Base-by-base conservation (phyloP, 1,140 invertebrate genomes). In the Drosophila littoralis region DNA sequence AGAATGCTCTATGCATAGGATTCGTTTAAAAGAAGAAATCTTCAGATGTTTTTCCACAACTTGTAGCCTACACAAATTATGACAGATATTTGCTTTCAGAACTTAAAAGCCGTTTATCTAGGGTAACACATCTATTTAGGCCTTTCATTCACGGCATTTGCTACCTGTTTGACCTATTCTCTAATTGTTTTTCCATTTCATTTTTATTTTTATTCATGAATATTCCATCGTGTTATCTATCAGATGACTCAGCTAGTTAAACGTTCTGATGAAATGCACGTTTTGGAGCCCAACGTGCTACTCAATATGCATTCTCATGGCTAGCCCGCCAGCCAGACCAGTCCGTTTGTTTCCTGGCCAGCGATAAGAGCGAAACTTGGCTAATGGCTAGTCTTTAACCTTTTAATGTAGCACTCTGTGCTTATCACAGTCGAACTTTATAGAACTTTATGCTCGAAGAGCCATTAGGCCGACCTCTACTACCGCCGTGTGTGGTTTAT, bases 351-450 rank as follows among this genome's bases (percentile, higher is more conserved):
- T 73, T 73, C 70, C 70, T 54, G 55, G 70, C 48, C 55, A 68
- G 36, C 58, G 61, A 66, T 60, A 70, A 70, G 48, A 63, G 60
- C 75, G 59, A 82, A 86, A 88, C 82, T 88, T 86, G 82, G 82
- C 82, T 86, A 88, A 86, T 86, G 83, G 83, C 73, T 83, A 81
- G 76, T 86, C 83, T 89, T 86, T 86, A 86, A 86, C 83, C 79
- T 79, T 86, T 86, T 86, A 86, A 88, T 86, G 84, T 73, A 69
- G 76, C 82, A 76, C 79, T 88, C 78, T 81, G 61, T 51, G 72
- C 83, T 85, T 85, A 85, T 85, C 82, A 86, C 43, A 52, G 45
- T 57, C 52, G 75, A 75, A 77, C 59, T 77, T 74, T 66, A 75
- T 60, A 68, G 52, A 77, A 78, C 76, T 78, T 78, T 70, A 78